A percentile compares a stretch with the other conserved stretches of the same genome.
Evolutionary conservation across 1,140 invertebrate species (phyloP).

Genomic region (Muscidifurax raptorellus): DNA sequence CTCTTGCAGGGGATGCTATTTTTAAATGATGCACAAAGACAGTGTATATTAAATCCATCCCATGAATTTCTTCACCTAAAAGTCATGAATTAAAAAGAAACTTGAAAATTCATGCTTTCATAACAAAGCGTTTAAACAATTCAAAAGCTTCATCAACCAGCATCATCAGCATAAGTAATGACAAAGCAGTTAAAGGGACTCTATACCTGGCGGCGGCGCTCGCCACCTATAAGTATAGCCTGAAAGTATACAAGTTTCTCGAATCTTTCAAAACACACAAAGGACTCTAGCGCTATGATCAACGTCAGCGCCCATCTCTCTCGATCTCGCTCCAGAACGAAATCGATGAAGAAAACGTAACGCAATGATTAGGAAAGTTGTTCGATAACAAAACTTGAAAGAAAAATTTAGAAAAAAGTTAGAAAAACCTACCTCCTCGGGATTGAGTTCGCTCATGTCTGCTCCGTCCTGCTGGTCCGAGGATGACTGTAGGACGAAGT

Average conservation of each 20-base stretch:
- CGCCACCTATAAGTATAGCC: not conserved
- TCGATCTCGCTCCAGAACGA: not conserved
- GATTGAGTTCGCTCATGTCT: constrained; percentile 84
- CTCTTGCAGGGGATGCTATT: constrained; percentile 18
- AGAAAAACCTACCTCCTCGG: constrained; percentile 81
- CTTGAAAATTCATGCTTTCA: not conserved
- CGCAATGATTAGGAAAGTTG: not conserved
- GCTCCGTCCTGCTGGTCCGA: not conserved
- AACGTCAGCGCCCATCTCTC: constrained; percentile 2
- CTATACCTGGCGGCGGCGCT: not conserved
- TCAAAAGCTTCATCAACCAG: not conserved
- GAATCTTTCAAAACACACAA: constrained; percentile 35
- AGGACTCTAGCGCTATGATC: constrained; percentile 32
- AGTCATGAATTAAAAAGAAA: not conserved
- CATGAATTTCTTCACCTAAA: not conserved
- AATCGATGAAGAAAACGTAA: not conserved
- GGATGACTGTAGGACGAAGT: not conserved
- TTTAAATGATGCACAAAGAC: constrained; percentile 12
- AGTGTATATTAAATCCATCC: not conserved
- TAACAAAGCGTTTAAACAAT: not conserved
- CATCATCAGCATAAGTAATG: not conserved
- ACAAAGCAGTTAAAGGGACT: constrained; percentile 23
- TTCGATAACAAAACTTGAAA: not conserved
- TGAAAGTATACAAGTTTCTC: not conserved
- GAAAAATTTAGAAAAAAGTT: not conserved